phyloP scores from a whole-genome alignment of 2,797 vertebrate species.

The Microhierax caerulescens region DNA sequence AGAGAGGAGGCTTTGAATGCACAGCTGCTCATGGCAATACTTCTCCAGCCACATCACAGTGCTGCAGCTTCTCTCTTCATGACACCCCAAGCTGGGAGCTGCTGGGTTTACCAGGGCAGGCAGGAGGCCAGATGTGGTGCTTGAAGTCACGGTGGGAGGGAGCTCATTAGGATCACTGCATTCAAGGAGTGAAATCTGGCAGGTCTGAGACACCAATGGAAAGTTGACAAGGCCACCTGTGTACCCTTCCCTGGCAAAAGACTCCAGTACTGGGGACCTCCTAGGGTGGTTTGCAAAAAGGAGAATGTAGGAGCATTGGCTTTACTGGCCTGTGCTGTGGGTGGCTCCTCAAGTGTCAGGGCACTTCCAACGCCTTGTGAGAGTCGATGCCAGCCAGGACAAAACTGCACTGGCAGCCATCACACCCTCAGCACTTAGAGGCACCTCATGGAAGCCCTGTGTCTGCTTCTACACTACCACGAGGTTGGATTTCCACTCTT shows the following conservation, averaged over 20 bases:
- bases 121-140: not conserved
- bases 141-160: not conserved
- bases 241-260: not conserved
- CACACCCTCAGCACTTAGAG: not conserved
- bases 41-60: not conserved
- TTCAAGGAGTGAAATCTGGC: not conserved
- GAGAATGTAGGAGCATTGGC: not conserved
- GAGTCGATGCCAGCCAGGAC: not conserved
- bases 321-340: not conserved
- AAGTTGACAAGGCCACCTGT: not conserved
- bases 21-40: not conserved
- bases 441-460: not conserved
- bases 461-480: not conserved
- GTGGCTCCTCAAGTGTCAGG: not conserved
- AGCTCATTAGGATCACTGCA: not conserved
- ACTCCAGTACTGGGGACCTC: not conserved
- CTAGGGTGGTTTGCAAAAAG: not conserved
- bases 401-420: rapidly evolving
- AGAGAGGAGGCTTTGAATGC: not conserved
- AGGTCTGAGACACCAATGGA: not conserved
- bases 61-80: not conserved
- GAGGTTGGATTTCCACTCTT: not conserved
- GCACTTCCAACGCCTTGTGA: not conserved
- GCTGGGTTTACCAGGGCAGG: not conserved
- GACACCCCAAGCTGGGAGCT: not conserved